Base-by-base conservation (phyloP, 2,888 invertebrate genomes). In the Eumerus sabulonum region DNA sequence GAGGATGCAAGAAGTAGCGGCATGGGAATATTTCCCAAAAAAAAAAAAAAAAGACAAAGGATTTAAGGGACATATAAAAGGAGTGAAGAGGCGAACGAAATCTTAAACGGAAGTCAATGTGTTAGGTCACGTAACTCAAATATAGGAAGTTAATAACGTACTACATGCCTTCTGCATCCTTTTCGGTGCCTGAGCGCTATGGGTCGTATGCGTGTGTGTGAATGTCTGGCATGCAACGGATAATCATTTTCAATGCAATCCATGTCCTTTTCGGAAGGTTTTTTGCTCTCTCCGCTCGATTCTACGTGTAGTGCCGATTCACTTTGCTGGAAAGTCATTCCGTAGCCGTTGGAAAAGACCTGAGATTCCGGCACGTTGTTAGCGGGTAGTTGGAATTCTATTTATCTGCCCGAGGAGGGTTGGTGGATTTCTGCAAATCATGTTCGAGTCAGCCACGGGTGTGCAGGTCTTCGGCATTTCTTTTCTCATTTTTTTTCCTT, bases 71-170 rank as follows among this genome's bases (percentile, higher is more conserved):
- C 50, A 42, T 54, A 35, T 56, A 62, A 50, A 63, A 40, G 40
- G 35, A 36, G n/a, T 45, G 47, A 45, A 48, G 40, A 40, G 42
- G 63, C 40, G n/a, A 45, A 27, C 62, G 67, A 63, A 73, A 48
- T 77, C 63, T 62, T 40, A 59, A 70, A 74, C 60, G 79, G 74
- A 79, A 74, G 74, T 54, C 79, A 54, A 74, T 74, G 79, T 79
- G 79, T 74, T 74, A 70, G 79, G 79, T 79, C 79, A 79, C 79
- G 79, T 73, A 79, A 54, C 79, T 74, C 74, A 79, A 79, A 79
- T 79, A 74, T 70, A 74, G 79, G 74, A 79, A 79, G 79, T 79
- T 79, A 74, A 70, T 79, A 79, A 79, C 64, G 63, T 74, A 68
- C 72, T 57, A 73, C 74, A 64, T 74, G 63, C 62, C 56, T 48